Base-by-base conservation (phyloP, 2,888 invertebrate genomes). In the Chouioia cunea region DNA sequence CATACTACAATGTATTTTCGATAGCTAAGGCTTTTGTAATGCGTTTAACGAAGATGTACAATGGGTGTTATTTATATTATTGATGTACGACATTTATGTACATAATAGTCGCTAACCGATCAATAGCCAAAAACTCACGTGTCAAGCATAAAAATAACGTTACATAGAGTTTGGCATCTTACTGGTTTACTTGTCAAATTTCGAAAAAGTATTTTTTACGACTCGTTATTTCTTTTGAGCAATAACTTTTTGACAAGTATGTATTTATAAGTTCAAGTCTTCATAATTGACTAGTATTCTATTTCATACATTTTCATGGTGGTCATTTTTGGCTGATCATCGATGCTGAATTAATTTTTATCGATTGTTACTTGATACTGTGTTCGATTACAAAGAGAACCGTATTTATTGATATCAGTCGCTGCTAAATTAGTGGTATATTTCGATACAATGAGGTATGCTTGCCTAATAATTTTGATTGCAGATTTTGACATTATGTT, bases 211-310 rank as follows among this genome's bases (percentile, higher is more conserved):
- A 46, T 62, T 60, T 53, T 53, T 27, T 3, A 58, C 46, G 15
- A 27, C n/a, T 57, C 23, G 4, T 44, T 27, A 60, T 64, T 53
- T 52, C 22, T 69, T 46, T 27, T 54, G 47, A 59, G 75, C 68
- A 74, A 69, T 15, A 62, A 20, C 23, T 70, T 63, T 68, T 52
- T 52, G 57, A 65, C 66, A 69, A 70, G 62, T 69, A 65, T 20
- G 76, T 64, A 77, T 79, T 74, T 73, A 79, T 20, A 76, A 64
- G 76, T 79, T 74, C 74, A 79, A 78, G 76, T 82, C 78, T 80
- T 77, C 76, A 76, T 83, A 85, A 85, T 85, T 85, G 85, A 85
- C 85, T 84, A 85, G 84, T 82, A 81, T 79, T 80, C 76, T 79
- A 65, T 77, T 74, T 76, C 69, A 4, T 27, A 27, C 27, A 6